Evolutionary conservation across 1,140 invertebrate species (phyloP), one percentile per base, ranked within the genome.

Genomic region (Musca domestica): DNA sequence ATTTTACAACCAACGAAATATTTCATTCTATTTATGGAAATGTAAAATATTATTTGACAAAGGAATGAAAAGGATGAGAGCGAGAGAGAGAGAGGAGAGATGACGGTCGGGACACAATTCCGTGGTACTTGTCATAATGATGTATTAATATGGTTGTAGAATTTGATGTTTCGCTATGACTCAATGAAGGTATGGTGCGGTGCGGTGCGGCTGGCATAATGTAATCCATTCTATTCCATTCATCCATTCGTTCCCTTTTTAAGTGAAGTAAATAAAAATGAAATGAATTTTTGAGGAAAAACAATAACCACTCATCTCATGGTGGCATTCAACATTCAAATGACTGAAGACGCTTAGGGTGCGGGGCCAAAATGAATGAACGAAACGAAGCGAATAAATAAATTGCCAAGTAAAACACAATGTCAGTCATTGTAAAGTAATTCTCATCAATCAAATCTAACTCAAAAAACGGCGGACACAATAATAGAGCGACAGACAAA

Each of bases 351-450:
- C 15, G 27, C 27, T 58, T 0, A 30, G 12, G 27, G 12, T 27
- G 23, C n/a, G n/a, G n/a, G n/a, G n/a, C n/a, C n/a, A n/a, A n/a
- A 61, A n/a, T 25, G 25, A 58, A 5, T 58, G 54, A 58, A 7
- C 30, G 54, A 61, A n/a, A 34, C 34, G 56, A 41, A 61, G n/a
- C 41, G 56, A 61, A 61, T 61, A 9, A 41, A 41, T 41, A 41
- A 41, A 41, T 58, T 20, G 27, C 34, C 34, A 30, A 61, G 34
- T 61, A 34, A 17, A 61, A 58, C 30, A 61, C 56, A 61, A 61
- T 61, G 56, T 61, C 56, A 61, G 56, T 61, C 56, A 61, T 61
- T 61, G 56, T 61, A 61, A 61, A 61, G 56, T 61, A 61, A 61
- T 61, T 61, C 56, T 61, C 56, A 61, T 61, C 56, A 61, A 61